A percentile compares a stretch with the other conserved stretches of the same genome.
phyloP scores from a whole-genome alignment of 2,113 vertebrate species.

The Caranx melampygus region DNA sequence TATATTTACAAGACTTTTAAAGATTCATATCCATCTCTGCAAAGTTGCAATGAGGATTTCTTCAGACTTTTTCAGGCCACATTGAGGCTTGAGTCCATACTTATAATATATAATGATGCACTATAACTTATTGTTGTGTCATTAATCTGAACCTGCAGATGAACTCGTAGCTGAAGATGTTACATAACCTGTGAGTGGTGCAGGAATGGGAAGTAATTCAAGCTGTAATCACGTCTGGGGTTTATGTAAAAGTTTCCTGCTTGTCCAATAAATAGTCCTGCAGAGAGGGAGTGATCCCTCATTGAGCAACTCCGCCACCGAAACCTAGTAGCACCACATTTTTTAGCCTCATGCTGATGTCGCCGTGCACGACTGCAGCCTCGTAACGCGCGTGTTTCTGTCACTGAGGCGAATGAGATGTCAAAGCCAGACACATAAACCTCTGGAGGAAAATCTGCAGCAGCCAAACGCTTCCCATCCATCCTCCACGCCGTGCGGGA shows the following conservation, averaged over 20 bases:
- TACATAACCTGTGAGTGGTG: not conserved
- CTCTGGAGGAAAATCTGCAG: not conserved
- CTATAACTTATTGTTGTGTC: not conserved
- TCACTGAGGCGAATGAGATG: not conserved
- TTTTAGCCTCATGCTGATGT: not conserved
- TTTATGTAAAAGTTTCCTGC: not conserved
- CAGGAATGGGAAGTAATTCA: not conserved
- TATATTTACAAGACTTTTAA: too few relatives aligned
- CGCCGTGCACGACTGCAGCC: not conserved
- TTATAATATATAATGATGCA: too few relatives aligned
- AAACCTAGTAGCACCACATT: conserved; percentile 44
- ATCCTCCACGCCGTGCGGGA: not conserved
- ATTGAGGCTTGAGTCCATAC: not conserved
- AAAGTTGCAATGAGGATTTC: too few relatives aligned
- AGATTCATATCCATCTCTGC: too few relatives aligned
- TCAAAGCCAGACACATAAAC: not conserved
- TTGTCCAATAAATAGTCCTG: not conserved
- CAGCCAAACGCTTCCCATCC: too few relatives aligned
- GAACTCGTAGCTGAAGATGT: not conserved
- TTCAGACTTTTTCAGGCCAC: not conserved
- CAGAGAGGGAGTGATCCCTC: conserved; percentile 15
- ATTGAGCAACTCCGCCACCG: not conserved
- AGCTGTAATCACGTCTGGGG: not conserved
- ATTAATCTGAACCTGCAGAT: not conserved
- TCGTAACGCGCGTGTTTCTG: not conserved